Percentiles rank a stretch among this genome's conserved stretches.
These are phyloP conservation scores for Lophura nycthemera DNA, from an alignment of 2,113 vertebrate species.

Conservation along the genomic window DNA sequence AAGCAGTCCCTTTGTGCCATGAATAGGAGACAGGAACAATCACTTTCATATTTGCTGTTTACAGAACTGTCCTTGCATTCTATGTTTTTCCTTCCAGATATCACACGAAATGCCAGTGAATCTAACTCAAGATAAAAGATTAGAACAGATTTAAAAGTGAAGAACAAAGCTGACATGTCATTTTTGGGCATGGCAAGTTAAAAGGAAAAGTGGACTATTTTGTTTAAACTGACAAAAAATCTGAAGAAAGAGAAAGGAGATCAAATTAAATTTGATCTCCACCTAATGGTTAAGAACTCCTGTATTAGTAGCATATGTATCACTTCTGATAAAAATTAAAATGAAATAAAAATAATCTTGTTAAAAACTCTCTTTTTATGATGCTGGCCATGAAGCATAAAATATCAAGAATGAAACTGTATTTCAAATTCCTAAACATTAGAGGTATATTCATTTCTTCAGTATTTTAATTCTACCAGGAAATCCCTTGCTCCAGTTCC, in stretches of 20 bases:
- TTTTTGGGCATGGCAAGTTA: not conserved
- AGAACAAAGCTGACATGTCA: not conserved
- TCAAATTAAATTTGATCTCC: not conserved
- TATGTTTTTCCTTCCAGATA: slow-evolving; percentile 26
- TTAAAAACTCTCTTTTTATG: not conserved
- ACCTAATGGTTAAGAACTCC: not conserved
- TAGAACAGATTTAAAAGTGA: not conserved
- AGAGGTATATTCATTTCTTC: not conserved
- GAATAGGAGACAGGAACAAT: not conserved
- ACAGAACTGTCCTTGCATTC: not conserved
- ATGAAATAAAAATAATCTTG: not conserved
- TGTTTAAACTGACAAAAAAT: slow-evolving; percentile 25
- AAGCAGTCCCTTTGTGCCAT: slow-evolving; percentile 9
- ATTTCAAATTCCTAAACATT: not conserved
- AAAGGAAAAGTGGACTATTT: not conserved
- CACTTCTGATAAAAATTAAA: slow-evolving; percentile 11
- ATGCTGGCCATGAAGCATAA: not conserved
- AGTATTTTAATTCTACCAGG: not conserved
- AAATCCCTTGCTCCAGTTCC: not conserved
- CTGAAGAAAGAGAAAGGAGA: not conserved
- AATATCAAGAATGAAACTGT: not conserved
- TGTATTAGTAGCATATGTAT: not conserved
- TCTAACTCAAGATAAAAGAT: slow-evolving; percentile 8
- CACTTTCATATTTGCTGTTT: not conserved
- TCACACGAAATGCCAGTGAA: slow-evolving; percentile 30